Evolutionary conservation across 2,113 vertebrate species (phyloP).

Genomic region (Triplophysa tibetana): DNA sequence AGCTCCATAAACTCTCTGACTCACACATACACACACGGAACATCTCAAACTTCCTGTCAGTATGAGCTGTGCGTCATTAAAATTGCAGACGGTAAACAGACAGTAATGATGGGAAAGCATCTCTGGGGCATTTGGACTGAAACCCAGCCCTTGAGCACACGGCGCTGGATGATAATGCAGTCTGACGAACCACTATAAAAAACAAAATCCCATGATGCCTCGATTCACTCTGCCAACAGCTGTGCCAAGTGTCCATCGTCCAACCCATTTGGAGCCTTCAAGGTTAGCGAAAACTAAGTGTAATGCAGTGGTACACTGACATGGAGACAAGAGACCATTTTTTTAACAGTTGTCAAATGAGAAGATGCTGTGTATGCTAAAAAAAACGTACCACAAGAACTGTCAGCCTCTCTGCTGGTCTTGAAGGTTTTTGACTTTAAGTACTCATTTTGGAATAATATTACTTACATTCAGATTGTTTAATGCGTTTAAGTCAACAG

Average conservation of each 20-base stretch:
- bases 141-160: neutral
- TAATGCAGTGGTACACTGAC: too few species aligned
- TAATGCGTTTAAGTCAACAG: too few species aligned
- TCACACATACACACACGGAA: constrained; percentile 8
- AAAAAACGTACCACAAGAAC: too few species aligned
- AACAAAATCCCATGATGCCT: constrained; percentile 8
- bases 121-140: constrained; percentile 12
- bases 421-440: too few species aligned
- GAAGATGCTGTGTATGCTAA: too few species aligned
- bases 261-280: neutral
- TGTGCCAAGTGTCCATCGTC: constrained; percentile 21
- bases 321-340: too few species aligned
- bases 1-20: neutral
- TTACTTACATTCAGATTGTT: too few species aligned
- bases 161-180: constrained; percentile 21
- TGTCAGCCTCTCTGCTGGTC: too few species aligned
- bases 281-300: too few species aligned
- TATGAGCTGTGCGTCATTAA: neutral
- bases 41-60: constrained; percentile 27
- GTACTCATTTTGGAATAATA: too few species aligned
- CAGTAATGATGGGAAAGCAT: neutral
- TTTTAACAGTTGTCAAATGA: too few species aligned
- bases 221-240: constrained; percentile 22
- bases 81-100: constrained; percentile 9
- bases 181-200: constrained; percentile 19